These are phyloP conservation scores for Climacteris rufus DNA, from an alignment of 2,113 vertebrate genomes.

Conservation along the genomic window DNA sequence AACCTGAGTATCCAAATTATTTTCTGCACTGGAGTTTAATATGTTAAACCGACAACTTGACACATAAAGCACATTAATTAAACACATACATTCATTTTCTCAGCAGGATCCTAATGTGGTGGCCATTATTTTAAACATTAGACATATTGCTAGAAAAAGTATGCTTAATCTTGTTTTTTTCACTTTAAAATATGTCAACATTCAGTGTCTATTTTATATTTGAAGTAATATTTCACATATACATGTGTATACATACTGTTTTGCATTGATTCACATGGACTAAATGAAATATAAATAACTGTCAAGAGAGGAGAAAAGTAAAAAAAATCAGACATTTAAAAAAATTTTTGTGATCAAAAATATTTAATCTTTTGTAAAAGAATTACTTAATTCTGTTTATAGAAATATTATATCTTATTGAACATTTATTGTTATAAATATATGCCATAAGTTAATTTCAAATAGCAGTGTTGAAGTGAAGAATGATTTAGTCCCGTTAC, in stretches of 20 bases:
- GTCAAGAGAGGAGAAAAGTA: accelerated
- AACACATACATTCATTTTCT: not conserved
- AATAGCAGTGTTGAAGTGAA: not conserved
- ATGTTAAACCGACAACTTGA: not conserved
- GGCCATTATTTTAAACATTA: too few species aligned
- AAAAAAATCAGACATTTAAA: not conserved
- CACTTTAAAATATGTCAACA: not conserved
- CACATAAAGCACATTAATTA: not conserved
- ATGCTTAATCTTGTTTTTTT: not conserved
- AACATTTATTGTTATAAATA: not conserved
- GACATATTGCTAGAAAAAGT: not conserved
- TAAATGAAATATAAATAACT: not conserved
- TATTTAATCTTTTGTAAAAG: not conserved
- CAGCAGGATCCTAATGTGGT: not conserved
- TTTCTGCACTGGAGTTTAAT: not conserved
- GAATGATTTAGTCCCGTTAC: not conserved
- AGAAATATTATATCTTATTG: not conserved
- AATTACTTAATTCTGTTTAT: not conserved
- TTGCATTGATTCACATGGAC: not conserved
- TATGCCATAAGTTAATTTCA: not conserved
- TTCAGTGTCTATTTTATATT: not conserved
- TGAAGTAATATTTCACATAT: not conserved
- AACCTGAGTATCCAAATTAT: not conserved
- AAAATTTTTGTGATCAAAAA: too few species aligned
- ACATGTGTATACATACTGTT: not conserved